These are phyloP conservation scores for Drosophila trichaetosa DNA, from an alignment of 2,888 invertebrate species.

Conservation along the genomic window DNA sequence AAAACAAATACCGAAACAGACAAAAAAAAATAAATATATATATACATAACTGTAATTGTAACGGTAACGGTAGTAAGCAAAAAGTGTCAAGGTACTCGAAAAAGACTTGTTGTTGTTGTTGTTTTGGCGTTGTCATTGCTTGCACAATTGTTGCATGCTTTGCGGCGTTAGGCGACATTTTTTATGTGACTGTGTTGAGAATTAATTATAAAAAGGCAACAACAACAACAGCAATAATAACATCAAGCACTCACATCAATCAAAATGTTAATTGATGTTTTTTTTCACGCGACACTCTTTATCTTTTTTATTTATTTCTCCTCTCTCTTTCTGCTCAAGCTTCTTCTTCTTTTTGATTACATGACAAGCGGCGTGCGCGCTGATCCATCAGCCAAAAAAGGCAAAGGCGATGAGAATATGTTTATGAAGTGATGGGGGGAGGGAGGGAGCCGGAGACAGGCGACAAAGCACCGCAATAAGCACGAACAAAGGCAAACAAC, in stretches of 20 bases:
- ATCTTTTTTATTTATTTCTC: constrained; percentile 34
- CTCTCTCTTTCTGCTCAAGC: background rate
- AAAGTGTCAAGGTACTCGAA: constrained; percentile 40
- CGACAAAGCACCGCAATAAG: constrained; percentile 62
- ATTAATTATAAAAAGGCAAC: constrained; percentile 71
- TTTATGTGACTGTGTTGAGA: constrained; percentile 42
- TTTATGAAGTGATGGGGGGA: constrained; percentile 1
- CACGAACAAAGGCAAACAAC: constrained; percentile 67
- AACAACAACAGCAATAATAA: constrained; percentile 36
- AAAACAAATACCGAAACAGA: constrained; percentile 45
- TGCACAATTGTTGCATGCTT: constrained; percentile 77
- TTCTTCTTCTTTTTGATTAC: constrained; percentile 55
- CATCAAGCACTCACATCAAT: constrained; percentile 60
- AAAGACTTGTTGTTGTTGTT: constrained; percentile 2
- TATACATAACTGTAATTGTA: constrained; percentile 18
- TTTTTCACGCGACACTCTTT: constrained; percentile 53
- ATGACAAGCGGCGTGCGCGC: constrained; percentile 74
- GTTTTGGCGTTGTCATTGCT: constrained; percentile 17
- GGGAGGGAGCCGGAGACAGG: background rate
- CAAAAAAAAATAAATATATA: constrained; percentile 17
- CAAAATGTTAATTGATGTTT: constrained; percentile 77
- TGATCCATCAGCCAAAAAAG: constrained; percentile 65
- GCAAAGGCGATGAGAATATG: constrained; percentile 14
- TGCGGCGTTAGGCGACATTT: constrained; percentile 52
- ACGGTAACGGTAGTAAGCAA: constrained; percentile 31